Evolutionary conservation across 2,113 vertebrate species (phyloP).

Genomic region (Oceanites oceanicus): DNA sequence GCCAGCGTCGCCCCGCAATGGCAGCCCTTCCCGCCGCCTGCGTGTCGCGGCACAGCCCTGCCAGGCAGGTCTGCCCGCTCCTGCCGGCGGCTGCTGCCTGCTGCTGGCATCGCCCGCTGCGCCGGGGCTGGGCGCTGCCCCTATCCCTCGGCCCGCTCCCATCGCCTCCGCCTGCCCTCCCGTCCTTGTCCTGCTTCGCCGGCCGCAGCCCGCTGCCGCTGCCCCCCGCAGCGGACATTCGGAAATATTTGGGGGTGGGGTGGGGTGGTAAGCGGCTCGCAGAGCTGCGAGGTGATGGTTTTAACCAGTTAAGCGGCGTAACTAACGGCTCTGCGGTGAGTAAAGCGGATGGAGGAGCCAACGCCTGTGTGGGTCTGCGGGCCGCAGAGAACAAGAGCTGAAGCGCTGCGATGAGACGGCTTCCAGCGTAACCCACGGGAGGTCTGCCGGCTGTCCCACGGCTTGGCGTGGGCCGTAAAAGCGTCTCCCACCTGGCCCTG

Average conservation of each 20-base stretch:
- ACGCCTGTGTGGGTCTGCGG: fast-evolving
- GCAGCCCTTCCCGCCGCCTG: not conserved
- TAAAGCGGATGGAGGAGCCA: not conserved
- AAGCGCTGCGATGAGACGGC: fast-evolving
- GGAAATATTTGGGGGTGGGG: too few relatives aligned
- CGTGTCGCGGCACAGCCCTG: not conserved
- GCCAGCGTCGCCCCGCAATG: not conserved
- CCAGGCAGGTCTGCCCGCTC: not conserved
- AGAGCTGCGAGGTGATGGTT: not conserved
- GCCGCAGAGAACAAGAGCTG: fast-evolving
- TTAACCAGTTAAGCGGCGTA: not conserved
- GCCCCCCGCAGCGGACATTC: fast-evolving
- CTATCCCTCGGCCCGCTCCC: not conserved
- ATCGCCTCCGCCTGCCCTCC: not conserved
- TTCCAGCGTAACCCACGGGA: fast-evolving
- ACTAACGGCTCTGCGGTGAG: not conserved
- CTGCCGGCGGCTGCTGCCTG: not conserved
- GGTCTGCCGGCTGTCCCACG: fast-evolving
- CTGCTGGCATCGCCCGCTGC: not conserved
- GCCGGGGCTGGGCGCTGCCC: not conserved
- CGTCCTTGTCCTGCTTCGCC: not conserved
- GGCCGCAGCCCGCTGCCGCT: not conserved
- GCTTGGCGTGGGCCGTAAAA: fast-evolving
- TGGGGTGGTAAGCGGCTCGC: fast-evolving
- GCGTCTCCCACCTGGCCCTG: not conserved